Conservation (phyloP, 2,888 invertebrate genomes). For the Erebia epiphron region DNA sequence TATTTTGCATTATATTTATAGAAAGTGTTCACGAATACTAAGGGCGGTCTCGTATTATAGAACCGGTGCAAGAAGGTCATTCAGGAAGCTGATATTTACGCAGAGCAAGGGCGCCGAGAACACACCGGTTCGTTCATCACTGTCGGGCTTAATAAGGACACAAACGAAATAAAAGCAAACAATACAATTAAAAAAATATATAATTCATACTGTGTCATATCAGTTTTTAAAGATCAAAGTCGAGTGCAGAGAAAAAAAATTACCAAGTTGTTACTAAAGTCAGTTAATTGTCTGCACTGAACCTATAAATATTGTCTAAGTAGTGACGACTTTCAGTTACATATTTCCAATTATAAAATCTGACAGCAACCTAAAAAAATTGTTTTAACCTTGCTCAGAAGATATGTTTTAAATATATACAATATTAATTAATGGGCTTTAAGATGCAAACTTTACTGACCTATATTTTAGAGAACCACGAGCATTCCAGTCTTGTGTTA, state of each 20-base stretch:
- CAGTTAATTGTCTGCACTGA: constrained; percentile 13
- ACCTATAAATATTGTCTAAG: not conserved
- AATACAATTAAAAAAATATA: constrained; percentile 13
- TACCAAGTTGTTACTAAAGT: not conserved
- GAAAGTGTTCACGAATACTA: constrained; percentile 61
- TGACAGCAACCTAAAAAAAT: not conserved
- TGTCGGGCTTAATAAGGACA: constrained; percentile 42
- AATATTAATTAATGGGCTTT: too few species aligned
- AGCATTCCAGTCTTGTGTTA: too few species aligned
- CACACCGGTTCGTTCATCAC: constrained; percentile 59
- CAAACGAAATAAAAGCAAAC: constrained; percentile 31
- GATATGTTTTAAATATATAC: too few species aligned
- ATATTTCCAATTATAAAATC: not conserved
- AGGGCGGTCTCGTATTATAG: constrained; percentile 66
- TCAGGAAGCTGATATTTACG: constrained; percentile 75
- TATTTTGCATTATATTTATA: constrained; percentile 64
- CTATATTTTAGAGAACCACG: too few species aligned
- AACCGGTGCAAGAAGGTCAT: constrained; percentile 68
- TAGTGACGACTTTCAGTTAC: not conserved
- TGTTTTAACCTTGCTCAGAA: too few species aligned
- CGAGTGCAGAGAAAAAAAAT: not conserved
- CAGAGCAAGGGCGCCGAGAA: constrained; percentile 63
- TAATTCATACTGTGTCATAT: not conserved
- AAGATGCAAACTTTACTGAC: too few species aligned
- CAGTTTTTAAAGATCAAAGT: constrained; percentile 14